These are phyloP conservation scores for Athalia rosae DNA, from an alignment of 2,888 invertebrate species.

Conservation along the genomic window DNA sequence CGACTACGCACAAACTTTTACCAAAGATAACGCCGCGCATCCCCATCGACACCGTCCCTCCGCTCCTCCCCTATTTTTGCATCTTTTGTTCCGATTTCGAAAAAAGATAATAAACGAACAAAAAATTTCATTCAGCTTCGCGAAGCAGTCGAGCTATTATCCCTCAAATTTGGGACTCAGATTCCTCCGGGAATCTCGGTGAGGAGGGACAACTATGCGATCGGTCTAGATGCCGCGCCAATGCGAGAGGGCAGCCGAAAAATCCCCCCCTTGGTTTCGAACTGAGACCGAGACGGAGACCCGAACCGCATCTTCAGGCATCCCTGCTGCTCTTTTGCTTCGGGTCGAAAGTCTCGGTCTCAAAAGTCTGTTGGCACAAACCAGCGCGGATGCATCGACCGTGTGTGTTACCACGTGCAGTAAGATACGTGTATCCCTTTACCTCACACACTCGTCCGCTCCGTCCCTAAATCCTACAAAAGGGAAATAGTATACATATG, in stretches of 20 bases:
- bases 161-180: too few species aligned
- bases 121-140: too few species aligned
- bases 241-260: slow-evolving; percentile 35
- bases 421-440: neutral
- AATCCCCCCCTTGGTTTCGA: slow-evolving; percentile 27
- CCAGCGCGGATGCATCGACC: neutral
- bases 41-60: too few species aligned
- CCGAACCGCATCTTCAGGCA: too few species aligned
- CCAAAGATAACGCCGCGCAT: neutral
- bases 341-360: slow-evolving; percentile 31
- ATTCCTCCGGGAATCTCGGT: too few species aligned
- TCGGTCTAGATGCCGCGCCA: neutral
- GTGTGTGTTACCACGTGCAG: slow-evolving; percentile 3
- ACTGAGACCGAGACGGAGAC: slow-evolving; percentile 3
- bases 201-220: too few species aligned
- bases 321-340: neutral
- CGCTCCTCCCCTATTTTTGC: too few species aligned
- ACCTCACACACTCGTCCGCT: neutral
- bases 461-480: slow-evolving; percentile 34
- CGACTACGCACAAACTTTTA: neutral
- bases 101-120: neutral
- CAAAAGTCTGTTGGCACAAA: neutral
- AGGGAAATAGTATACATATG: neutral
- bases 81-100: neutral
- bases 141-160: too few species aligned